Evolutionary conservation across 2,888 invertebrate species (phyloP).

Genomic region (Drosophila emarginata): DNA sequence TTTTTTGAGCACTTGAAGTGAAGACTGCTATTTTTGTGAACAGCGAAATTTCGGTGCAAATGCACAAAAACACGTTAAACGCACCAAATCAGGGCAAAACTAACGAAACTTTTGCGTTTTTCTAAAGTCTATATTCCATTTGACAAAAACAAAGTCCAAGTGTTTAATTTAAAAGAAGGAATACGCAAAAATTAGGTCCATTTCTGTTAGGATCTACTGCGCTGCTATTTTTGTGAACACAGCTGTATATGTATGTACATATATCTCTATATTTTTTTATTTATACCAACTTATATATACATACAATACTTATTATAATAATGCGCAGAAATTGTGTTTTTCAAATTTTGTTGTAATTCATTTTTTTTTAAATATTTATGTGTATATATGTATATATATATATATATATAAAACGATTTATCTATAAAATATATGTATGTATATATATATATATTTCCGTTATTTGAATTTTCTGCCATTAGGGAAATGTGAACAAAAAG

Average conservation of each 20-base stretch:
- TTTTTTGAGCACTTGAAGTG: no score
- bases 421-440: slow-evolving; percentile 3
- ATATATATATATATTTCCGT: slow-evolving; percentile 8
- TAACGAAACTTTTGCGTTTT: no score
- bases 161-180: no score
- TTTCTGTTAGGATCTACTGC: no score
- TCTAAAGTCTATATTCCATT: no score
- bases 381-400: slow-evolving; percentile 34
- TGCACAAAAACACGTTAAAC: no score
- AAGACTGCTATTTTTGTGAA: no score
- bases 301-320: slow-evolving; percentile 22
- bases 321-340: slow-evolving; percentile 78
- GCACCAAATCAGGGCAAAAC: no score
- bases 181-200: no score
- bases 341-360: slow-evolving; percentile 81
- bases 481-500: slow-evolving; percentile 43
- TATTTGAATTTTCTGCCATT: slow-evolving; percentile 48
- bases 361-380: slow-evolving; percentile 56
- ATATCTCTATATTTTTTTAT: slow-evolving; percentile 34
- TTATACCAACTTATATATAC: slow-evolving; percentile 18
- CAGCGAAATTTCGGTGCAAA: no score
- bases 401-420: slow-evolving; percentile 16
- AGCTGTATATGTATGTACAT: slow-evolving; percentile 12
- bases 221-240: no score
- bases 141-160: no score